Evolutionary conservation across 2,888 invertebrate genomes (phyloP).

Genomic region (Carcina quercana): DNA sequence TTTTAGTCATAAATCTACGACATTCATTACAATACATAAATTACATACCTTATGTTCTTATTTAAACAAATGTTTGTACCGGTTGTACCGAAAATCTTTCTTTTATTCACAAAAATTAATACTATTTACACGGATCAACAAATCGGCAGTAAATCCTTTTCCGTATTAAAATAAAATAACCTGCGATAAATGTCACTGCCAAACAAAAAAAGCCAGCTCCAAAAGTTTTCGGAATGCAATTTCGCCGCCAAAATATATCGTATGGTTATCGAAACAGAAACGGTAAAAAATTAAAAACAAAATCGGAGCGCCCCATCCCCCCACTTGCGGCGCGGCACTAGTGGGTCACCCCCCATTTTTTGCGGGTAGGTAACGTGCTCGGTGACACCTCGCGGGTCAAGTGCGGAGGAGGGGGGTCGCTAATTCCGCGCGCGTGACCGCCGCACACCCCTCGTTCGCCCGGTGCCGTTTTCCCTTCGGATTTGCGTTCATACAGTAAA

Average conservation of each 20-base stretch:
- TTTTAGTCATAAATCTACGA: too few species aligned
- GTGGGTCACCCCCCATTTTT: conserved; percentile 46
- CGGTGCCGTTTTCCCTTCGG: conserved; percentile 62
- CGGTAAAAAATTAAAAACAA: conserved; percentile 56
- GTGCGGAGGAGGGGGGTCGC: conserved; percentile 44
- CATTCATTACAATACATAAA: too few species aligned
- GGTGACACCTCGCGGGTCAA: conserved; percentile 64
- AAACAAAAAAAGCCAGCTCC: too few species aligned
- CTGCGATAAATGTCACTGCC: too few species aligned
- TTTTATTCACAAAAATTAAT: too few species aligned
- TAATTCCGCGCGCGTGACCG: conserved; percentile 66
- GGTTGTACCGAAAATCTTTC: too few species aligned
- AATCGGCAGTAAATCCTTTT: too few species aligned
- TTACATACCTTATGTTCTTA: too few species aligned
- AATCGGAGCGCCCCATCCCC: conserved; percentile 44
- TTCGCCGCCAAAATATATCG: conserved; percentile 12
- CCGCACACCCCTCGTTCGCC: conserved; percentile 22
- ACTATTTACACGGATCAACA: too few species aligned
- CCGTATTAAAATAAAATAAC: too few species aligned
- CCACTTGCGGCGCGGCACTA: conserved; percentile 22
- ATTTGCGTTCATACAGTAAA: conserved; percentile 69
- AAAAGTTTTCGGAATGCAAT: conserved; percentile 2
- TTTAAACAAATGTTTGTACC: too few species aligned
- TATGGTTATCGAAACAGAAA: conserved; percentile 41
- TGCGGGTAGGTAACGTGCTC: conserved; percentile 63